Evolutionary conservation across 2,797 vertebrate genomes (phyloP).

Genomic region (Protosalanx chinensis): DNA sequence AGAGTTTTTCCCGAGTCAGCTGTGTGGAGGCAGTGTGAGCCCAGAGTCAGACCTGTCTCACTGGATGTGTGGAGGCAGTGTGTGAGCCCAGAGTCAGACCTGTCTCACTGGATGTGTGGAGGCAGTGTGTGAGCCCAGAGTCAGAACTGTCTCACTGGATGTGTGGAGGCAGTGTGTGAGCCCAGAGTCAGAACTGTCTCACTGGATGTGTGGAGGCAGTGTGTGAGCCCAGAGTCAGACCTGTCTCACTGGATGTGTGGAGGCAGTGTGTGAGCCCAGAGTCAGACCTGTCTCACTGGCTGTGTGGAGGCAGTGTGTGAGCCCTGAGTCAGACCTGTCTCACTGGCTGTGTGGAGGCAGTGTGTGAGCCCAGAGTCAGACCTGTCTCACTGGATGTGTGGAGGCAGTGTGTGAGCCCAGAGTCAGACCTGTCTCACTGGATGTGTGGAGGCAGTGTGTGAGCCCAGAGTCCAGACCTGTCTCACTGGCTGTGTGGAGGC

Average conservation of each 20-base stretch:
- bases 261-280: not conserved
- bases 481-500: too few relatives aligned
- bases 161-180: not conserved
- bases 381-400: conserved; percentile 13
- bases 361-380: not conserved
- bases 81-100: not conserved
- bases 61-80: not conserved
- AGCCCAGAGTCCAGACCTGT: not conserved
- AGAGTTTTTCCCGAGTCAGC: not conserved
- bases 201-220: too few relatives aligned
- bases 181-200: not conserved
- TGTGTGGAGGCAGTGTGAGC: not conserved
- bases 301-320: too few relatives aligned
- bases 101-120: conserved; percentile 13
- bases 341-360: not conserved
- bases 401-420: too few relatives aligned
- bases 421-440: too few relatives aligned
- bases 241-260: too few relatives aligned
- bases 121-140: too few relatives aligned
- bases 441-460: not conserved
- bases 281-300: conserved; percentile 6
- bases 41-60: too few relatives aligned
- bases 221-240: too few relatives aligned
- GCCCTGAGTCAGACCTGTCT: too few relatives aligned
- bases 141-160: too few relatives aligned